Evolutionary conservation across 2,797 vertebrate genomes (phyloP).

Genomic region (Denticeps clupeoides): DNA sequence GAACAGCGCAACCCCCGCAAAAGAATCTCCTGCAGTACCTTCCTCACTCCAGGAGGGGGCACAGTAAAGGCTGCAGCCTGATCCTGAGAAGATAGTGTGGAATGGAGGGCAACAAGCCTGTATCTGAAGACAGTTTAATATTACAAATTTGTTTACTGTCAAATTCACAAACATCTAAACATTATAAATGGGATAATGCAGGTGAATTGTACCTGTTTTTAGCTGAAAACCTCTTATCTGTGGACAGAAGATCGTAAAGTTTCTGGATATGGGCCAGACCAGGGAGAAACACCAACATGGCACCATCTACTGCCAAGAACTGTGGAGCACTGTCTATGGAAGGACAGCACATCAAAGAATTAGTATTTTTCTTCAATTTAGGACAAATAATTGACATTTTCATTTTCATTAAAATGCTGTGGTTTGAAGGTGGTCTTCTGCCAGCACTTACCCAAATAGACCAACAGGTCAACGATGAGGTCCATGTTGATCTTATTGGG

Average conservation of each 20-base stretch:
- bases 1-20: not conserved
- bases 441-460: slow-evolving; percentile 68
- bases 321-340: slow-evolving; percentile 72
- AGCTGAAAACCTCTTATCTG: slow-evolving; percentile 78
- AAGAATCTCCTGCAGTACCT: slow-evolving; percentile 59
- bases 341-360: too few species aligned
- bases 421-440: not conserved
- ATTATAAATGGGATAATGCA: not conserved
- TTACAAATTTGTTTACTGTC: not conserved
- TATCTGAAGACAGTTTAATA: slow-evolving; percentile 55
- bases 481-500: slow-evolving; percentile 95
- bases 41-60: slow-evolving; percentile 79
- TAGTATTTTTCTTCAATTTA: not conserved
- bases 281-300: slow-evolving; percentile 84
- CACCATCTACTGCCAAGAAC: slow-evolving; percentile 75
- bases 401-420: not conserved
- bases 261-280: slow-evolving; percentile 95
- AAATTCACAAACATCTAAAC: not conserved
- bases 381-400: too few species aligned
- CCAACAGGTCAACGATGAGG: slow-evolving; percentile 76
- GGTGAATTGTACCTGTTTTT: slow-evolving; percentile 80
- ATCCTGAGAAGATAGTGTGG: slow-evolving; percentile 87
- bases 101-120: slow-evolving; percentile 83
- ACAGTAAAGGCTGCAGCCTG: slow-evolving; percentile 84
- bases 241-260: slow-evolving; percentile 75